phyloP scores from a whole-genome alignment of 2,113 vertebrate genomes.

The Lophochroa leadbeateri region DNA sequence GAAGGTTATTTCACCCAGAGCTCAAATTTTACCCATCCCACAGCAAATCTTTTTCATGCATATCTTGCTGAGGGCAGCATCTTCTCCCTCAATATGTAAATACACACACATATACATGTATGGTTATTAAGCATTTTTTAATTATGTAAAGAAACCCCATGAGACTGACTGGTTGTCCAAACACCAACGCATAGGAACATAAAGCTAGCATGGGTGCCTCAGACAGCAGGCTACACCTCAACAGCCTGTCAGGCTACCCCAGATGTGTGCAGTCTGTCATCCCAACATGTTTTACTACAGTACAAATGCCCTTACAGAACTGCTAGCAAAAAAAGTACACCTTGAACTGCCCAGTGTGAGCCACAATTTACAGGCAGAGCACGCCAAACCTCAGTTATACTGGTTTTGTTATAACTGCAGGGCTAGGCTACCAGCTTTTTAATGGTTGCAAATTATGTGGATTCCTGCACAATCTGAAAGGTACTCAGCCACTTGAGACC shows the following conservation, averaged over 20 bases:
- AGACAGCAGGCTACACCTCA: background rate
- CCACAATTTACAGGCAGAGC: background rate
- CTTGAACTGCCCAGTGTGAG: background rate
- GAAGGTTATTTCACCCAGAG: background rate
- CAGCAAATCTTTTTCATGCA: background rate
- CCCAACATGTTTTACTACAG: background rate
- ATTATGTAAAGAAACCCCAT: background rate
- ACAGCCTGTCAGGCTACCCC: background rate
- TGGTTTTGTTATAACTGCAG: background rate
- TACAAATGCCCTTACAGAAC: background rate
- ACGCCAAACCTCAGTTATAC: background rate
- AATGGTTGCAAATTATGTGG: background rate
- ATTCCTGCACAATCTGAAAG: conserved; percentile 1
- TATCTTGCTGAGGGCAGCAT: background rate
- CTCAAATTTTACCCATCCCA: background rate
- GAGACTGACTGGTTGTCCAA: background rate
- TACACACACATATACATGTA: background rate
- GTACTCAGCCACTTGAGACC: background rate
- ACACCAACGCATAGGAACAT: background rate
- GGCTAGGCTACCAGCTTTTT: background rate
- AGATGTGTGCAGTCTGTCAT: background rate
- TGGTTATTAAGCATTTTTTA: background rate
- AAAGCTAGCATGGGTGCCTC: background rate
- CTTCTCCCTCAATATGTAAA: background rate
- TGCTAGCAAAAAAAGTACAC: background rate